A percentile compares a stretch with the other conserved stretches of the same genome.
Conservation (phyloP, 2,888 invertebrate species). For the Himalopsyche tibetana region DNA sequence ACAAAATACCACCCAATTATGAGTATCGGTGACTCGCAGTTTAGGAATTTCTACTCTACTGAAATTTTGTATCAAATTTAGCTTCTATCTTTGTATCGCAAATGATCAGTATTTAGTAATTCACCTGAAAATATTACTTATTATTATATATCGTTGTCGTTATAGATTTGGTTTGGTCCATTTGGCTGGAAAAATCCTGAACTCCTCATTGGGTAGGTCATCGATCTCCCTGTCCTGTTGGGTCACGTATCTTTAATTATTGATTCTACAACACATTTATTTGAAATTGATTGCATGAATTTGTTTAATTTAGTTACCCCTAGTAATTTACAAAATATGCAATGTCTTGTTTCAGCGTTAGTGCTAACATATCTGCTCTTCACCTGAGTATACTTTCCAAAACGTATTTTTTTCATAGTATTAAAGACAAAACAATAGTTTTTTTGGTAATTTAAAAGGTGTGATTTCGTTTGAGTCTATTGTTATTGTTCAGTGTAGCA, state of each 20-base stretch:
- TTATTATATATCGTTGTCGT: background rate
- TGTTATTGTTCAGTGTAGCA: background rate
- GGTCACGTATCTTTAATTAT: background rate
- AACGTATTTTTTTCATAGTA: background rate
- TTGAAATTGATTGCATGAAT: background rate
- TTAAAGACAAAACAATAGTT: background rate
- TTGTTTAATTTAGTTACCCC: background rate
- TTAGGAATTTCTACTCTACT: too few species aligned
- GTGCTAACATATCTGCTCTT: background rate
- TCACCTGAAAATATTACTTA: background rate
- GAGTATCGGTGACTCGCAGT: too few species aligned
- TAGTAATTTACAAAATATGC: background rate
- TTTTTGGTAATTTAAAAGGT: slow-evolving; percentile 23
- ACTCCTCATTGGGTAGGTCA: background rate
- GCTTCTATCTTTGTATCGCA: background rate
- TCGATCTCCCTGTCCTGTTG: background rate
- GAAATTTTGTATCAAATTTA: too few species aligned
- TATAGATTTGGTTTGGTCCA: slow-evolving; percentile 16
- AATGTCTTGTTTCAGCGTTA: background rate
- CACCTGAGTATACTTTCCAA: background rate
- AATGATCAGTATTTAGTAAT: background rate
- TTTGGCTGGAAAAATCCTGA: background rate
- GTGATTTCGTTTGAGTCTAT: slow-evolving; percentile 24
- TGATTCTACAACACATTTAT: background rate
- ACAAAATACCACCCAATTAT: too few species aligned